phyloP scores from a whole-genome alignment of 2,113 vertebrate species.

The Perognathus longimembris region DNA sequence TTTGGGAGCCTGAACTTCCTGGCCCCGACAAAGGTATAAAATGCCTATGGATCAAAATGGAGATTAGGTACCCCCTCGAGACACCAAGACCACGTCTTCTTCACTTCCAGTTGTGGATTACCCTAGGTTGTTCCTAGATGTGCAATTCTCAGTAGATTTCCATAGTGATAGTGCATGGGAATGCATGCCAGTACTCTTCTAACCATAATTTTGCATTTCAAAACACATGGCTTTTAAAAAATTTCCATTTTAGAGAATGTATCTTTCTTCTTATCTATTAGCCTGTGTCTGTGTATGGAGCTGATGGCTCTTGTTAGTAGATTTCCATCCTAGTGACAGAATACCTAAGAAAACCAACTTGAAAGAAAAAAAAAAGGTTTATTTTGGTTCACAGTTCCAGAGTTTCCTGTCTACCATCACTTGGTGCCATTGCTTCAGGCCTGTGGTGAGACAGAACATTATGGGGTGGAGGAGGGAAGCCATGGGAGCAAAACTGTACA shows the following conservation, averaged over 20 bases:
- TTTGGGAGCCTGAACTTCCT: not conserved
- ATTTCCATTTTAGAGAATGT: constrained; percentile 10
- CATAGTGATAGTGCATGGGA: not conserved
- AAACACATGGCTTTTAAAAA: not conserved
- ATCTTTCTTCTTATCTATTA: constrained; percentile 21
- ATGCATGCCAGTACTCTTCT: not conserved
- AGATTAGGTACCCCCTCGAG: no score
- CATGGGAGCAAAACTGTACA: not conserved
- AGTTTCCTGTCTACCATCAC: not conserved
- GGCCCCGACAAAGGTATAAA: not conserved
- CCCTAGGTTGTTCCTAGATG: not conserved
- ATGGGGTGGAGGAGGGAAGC: not conserved
- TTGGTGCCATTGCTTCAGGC: no score
- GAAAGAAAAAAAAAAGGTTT: not conserved
- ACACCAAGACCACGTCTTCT: not conserved
- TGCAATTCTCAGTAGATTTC: not conserved
- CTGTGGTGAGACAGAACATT: not conserved
- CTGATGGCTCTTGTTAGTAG: not conserved
- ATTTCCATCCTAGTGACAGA: not conserved
- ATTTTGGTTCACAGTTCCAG: not conserved
- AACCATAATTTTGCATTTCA: not conserved
- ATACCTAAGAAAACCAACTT: not conserved
- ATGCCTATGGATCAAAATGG: not conserved
- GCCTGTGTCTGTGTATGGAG: not conserved
- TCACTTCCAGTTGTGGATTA: not conserved